Base-by-base conservation (phyloP, 2,113 vertebrate genomes). In the Thunnus thynnus region DNA sequence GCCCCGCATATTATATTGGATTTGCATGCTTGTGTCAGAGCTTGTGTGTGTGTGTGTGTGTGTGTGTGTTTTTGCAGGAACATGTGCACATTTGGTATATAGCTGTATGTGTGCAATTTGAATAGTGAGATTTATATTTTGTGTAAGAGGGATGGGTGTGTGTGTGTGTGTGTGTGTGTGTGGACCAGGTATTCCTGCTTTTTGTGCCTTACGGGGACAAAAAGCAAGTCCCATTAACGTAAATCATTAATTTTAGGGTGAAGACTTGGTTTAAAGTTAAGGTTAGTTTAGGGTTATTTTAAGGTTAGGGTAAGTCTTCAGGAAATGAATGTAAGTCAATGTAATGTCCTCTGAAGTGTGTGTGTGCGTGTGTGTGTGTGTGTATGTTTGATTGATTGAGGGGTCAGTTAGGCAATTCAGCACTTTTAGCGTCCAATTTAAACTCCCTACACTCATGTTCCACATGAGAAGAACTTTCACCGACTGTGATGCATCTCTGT, bases 21-120 rank as follows among this genome's bases (percentile, higher is more conserved):
- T 87, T 84, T 81, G 56, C 69, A 80, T 81, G 78, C 67, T 65
- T 72, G 62, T 30, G 57, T 73, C 63, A 41, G 36, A 41, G 36
- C 36, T 68, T 51, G 58, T 56, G 55, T 22, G 27, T 70, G 72
- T 70, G 71, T 67, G 32, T 54, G 56, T 62, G 41, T 67, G 27
- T 30, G 27, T 30, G 27, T 30, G 27, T 30, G 27, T 63, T 78
- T 64, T 67, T 55, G 16, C 47, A 60, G 30, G 3, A 3, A 52
- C 25, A 80, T 32, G 18, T 44, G 41, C 62, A 66, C 36, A 68
- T 50, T 50, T 71, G 41, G 18, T 27, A 64, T 51, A 22, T 46
- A 54, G n/a, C 1, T 48, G 13, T 36, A 16, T 12, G 13, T 72
- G 58, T 36, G 60, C 36, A 51, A 46, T 12, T 54, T 13, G 8